These are phyloP conservation scores for Drosophila emarginata DNA, from an alignment of 2,888 invertebrate species.

Conservation along the genomic window DNA sequence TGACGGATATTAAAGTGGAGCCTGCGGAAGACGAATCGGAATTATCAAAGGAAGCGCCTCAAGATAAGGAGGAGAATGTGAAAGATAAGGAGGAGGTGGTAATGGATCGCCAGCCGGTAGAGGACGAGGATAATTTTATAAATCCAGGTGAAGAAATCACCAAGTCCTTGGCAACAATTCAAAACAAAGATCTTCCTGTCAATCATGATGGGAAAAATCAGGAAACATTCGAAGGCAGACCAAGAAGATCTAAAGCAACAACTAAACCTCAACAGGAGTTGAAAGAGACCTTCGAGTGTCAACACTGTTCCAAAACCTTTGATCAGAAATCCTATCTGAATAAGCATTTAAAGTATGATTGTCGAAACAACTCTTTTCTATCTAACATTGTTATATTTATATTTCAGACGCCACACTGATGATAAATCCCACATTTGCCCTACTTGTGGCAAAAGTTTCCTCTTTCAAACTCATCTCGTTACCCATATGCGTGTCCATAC, in stretches of 20 bases:
- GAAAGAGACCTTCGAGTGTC: not conserved
- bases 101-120: not conserved
- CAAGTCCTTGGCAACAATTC: not conserved
- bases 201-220: not conserved
- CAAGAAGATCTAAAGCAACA: not conserved
- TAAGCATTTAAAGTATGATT: conserved; percentile 3
- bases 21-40: not conserved
- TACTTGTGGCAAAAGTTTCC: conserved; percentile 2
- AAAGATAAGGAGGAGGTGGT: not conserved
- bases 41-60: not conserved
- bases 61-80: too few species aligned
- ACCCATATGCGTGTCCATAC: conserved; percentile 14
- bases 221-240: not conserved
- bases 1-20: not conserved
- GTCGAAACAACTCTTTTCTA: not conserved
- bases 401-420: conserved; percentile 1
- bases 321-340: not conserved
- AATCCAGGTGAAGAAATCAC: not conserved
- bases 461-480: conserved; percentile 6
- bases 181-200: not conserved
- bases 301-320: not conserved
- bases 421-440: not conserved
- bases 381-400: not conserved
- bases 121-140: not conserved
- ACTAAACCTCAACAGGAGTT: not conserved